phyloP scores from a whole-genome alignment of 2,888 invertebrate genomes.

The Microchrysa polita region DNA sequence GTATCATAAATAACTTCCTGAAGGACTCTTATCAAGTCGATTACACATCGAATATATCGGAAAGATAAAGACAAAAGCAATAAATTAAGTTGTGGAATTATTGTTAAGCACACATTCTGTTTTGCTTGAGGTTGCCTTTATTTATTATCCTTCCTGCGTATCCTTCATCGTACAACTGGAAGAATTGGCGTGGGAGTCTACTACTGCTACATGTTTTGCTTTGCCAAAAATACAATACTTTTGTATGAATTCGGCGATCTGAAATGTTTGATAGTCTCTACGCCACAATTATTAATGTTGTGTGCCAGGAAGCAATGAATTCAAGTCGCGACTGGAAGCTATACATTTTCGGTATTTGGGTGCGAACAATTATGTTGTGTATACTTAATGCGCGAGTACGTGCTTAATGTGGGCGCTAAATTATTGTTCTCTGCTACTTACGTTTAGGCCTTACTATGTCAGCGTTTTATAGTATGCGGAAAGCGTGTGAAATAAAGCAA shows the following conservation, averaged over 20 bases:
- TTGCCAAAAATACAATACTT: background rate
- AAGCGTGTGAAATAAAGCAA: conserved; percentile 45
- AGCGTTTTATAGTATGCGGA: conserved; percentile 42
- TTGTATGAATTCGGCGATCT: background rate
- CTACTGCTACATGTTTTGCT: background rate
- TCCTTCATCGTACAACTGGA: background rate
- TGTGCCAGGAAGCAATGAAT: background rate
- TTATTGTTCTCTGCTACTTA: conserved; percentile 48
- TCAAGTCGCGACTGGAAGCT: background rate
- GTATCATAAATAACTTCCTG: conserved; percentile 3
- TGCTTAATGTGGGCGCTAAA: background rate
- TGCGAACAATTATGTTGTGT: background rate
- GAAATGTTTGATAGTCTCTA: conserved; percentile 1
- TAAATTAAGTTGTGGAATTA: conserved; percentile 16
- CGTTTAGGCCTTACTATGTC: conserved; percentile 53
- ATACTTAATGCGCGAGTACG: background rate
- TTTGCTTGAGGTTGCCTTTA: background rate
- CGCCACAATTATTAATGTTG: background rate
- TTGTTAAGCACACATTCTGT: background rate
- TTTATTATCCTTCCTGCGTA: conserved; percentile 10
- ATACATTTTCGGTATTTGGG: background rate
- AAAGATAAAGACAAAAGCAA: conserved; percentile 12
- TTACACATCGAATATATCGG: conserved; percentile 21
- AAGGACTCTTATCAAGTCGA: conserved; percentile 15
- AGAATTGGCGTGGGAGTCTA: no score